Base-by-base conservation (phyloP, 2,797 vertebrate species). In the Melanotaenia trifasciata region DNA sequence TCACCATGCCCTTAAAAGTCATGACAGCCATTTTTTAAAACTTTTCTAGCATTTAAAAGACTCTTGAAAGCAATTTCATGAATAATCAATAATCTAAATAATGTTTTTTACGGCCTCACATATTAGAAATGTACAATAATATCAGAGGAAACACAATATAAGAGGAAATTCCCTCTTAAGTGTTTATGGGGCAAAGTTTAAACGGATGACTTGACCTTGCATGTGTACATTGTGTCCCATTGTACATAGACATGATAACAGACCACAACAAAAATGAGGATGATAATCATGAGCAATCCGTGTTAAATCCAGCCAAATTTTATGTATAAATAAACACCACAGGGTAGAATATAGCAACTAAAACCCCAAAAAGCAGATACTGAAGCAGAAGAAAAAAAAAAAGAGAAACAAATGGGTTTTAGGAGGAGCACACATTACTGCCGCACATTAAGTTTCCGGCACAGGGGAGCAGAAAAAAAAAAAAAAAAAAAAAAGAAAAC, bases 371-470 rank as follows among this genome's bases (percentile, higher is more conserved):
- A 61, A 59, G 0, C 32, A 3, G 24, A 79, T 64, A 61, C 12
- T 51, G 40, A 80, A 64, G 32, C 9, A 54, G 53, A 20, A 43
- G 43, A 76, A 64, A 78, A 36, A 38, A 36, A 38, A 35, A 73
- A 22, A 4, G 11, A 80, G 66, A 74, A 51, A 85, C 38, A 78
- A 75, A 78, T 64, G 78, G 81, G 77, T 86, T 89, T 86, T 61
- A 81, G 81, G 72, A 88, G 79, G 81, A 86, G 89, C 78, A 64
- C 66, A 80, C 61, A 33, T 33, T 33, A 38, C 58, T 65, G 61
- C 64, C 47, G 71, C 57, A 74, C 47, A 18, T 77, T 58, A 77
- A 79, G 81, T 91, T 92, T 93, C 90, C 90, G 87, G 84, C 68
- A 0, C 58, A 73, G 78, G 64, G 58, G 74, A 78, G 78, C 66